Conservation (phyloP, 2,113 vertebrate species). For the Pan troglodytes region DNA sequence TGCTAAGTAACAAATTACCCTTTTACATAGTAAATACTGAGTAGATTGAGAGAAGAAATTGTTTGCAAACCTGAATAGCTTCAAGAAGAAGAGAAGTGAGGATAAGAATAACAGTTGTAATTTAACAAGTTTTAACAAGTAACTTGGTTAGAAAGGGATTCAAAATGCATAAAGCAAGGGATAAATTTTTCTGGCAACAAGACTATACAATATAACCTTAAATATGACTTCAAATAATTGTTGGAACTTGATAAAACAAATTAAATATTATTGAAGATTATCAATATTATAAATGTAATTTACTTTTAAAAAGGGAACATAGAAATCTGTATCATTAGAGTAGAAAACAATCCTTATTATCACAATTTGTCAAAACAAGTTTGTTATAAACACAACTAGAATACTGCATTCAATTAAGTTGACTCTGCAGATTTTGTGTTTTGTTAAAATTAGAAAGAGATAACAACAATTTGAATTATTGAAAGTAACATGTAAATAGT, state of each 20-base stretch:
- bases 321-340: slow-evolving; percentile 15
- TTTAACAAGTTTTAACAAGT: slow-evolving; percentile 19
- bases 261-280: slow-evolving; percentile 16
- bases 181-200: background rate
- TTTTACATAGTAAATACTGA: background rate
- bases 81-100: background rate
- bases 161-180: background rate
- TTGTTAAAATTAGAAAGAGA: slow-evolving; percentile 1
- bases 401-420: background rate
- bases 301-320: slow-evolving; percentile 55
- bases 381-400: background rate
- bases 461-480: slow-evolving; percentile 48
- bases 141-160: slow-evolving; percentile 3
- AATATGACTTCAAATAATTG: slow-evolving; percentile 30
- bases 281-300: slow-evolving; percentile 38
- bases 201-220: background rate
- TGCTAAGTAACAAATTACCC: background rate
- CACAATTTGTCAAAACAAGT: slow-evolving; percentile 12
- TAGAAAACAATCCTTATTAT: background rate
- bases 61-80: background rate
- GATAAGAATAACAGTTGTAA: background rate
- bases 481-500: slow-evolving; percentile 25
- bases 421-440: background rate
- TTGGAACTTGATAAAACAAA: background rate
- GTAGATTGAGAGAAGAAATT: background rate